Percentiles rank a stretch among this genome's conserved stretches.
Conservation (phyloP, 2,888 invertebrate genomes). For the Chironomus riparius region DNA sequence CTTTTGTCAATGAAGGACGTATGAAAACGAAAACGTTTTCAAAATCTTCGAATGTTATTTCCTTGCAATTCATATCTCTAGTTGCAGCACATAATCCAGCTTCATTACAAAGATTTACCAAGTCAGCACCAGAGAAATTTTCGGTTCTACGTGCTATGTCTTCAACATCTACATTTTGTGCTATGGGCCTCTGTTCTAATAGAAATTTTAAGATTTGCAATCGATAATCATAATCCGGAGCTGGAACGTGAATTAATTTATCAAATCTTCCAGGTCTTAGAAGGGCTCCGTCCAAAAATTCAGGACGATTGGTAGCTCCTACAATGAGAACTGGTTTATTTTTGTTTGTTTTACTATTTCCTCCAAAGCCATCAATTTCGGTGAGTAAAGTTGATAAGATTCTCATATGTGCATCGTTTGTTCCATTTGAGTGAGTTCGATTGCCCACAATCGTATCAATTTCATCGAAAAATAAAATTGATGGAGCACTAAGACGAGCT, state of each 20-base stretch:
- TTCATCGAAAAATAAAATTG: conserved; percentile 56
- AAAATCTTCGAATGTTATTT: conserved; percentile 40
- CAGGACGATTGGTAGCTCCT: conserved; percentile 57
- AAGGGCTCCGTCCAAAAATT: conserved; percentile 53
- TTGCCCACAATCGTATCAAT: conserved; percentile 46
- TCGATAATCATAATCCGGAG: conserved; percentile 47
- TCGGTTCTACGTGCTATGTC: conserved; percentile 44
- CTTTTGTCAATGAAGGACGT: conserved; percentile 41
- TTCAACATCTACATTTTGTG: conserved; percentile 39
- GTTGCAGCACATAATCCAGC: conserved; percentile 52
- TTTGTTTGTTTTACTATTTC: conserved; percentile 23
- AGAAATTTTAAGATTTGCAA: conserved; percentile 44
- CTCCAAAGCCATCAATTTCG: conserved; percentile 57
- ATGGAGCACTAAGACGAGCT: conserved; percentile 51
- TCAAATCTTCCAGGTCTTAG: conserved; percentile 56
- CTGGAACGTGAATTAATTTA: conserved; percentile 50
- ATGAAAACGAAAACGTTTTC: conserved; percentile 36
- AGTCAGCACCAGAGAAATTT: conserved; percentile 47
- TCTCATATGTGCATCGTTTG: conserved; percentile 47
- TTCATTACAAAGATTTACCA: conserved; percentile 50
- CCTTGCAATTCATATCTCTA: conserved; percentile 39
- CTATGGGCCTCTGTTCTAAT: conserved; percentile 43
- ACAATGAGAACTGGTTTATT: conserved; percentile 45
- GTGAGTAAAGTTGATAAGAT: conserved; percentile 53
- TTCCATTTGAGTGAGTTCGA: conserved; percentile 33